phyloP scores from a whole-genome alignment of 2,113 vertebrate species.

The Serinus canaria region DNA sequence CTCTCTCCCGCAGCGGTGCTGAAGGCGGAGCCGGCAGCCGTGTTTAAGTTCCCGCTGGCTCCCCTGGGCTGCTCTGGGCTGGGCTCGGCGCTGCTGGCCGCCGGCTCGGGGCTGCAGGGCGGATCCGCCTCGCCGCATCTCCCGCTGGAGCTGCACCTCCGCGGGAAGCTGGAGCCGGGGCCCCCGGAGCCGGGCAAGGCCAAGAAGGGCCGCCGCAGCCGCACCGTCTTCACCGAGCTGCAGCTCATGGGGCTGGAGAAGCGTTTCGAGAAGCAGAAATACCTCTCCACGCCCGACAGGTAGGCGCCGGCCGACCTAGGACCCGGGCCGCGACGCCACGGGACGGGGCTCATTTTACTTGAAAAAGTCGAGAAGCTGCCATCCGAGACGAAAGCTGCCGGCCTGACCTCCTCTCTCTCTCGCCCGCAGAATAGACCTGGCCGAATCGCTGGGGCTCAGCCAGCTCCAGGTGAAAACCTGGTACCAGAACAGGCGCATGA shows the following conservation, averaged over 20 bases:
- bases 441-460: conserved; percentile 95
- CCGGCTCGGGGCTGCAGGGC: conserved; percentile 81
- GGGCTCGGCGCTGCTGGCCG: conserved; percentile 85
- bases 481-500: conserved; percentile 99
- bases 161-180: conserved; percentile 89
- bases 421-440: conserved; percentile 93
- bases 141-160: conserved; percentile 93
- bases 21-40: conserved; percentile 89
- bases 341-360: not conserved
- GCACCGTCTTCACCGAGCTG: conserved; percentile 97
- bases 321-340: not conserved
- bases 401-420: not conserved
- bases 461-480: conserved; percentile 99
- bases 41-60: conserved; percentile 93
- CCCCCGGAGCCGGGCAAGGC: conserved; percentile 80
- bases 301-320: conserved; percentile 42
- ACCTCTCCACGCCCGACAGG: conserved; percentile 98
- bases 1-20: conserved; percentile 76
- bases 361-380: not conserved
- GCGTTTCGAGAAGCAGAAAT: conserved; percentile 98
- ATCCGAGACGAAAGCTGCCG: not conserved
- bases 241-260: conserved; percentile 99
- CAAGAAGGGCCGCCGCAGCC: conserved; percentile 96
- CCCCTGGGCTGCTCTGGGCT: conserved; percentile 87
- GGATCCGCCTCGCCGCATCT: conserved; percentile 82